Evolutionary conservation across 2,113 vertebrate genomes (phyloP), one percentile per base, ranked within the genome.

Genomic region (Pangasianodon hypophthalmus): DNA sequence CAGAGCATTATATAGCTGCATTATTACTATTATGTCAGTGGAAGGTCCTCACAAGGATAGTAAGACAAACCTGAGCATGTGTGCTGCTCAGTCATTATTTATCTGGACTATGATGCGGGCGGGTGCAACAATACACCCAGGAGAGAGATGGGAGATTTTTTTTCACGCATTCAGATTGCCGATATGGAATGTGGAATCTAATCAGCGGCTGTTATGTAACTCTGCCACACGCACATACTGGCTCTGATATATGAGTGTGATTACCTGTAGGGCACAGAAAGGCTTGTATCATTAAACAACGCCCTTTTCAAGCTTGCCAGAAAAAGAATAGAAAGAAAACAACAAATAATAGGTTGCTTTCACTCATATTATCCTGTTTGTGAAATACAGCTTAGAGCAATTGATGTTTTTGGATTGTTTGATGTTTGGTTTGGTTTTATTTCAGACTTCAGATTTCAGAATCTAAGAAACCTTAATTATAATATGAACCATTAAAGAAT

Each of bases 131-230:
- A 79, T 24, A 84, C 21, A 77, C 54, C 19, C 44, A 58, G 37
- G 18, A 32, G 11, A 52, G 29, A 85, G 67, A 26, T 5, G 5
- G 77, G 52, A 75, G 21, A 26, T 29, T 83, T 58, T 62, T 85
- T 75, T 67, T 67, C 0, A 73, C 83, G 80, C 67, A 37, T 85
- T 85, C 84, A 91, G 29, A 62, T 80, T 84, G 64, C 77, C 75
- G 82, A 50, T 84, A 29, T 86, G 85, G 54, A 46, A 75, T 81
- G 9, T 87, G 80, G 80, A 90, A 90, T 80, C 85, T 62, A 90
- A 79, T 91, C 87, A 84, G 79, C 46, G 13, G 86, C 82, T 91
- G 87, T 90, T 88, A 89, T 83, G 67, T 54, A 91, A 90, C 83
- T 86, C 84, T 89, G 81, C 29, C 29, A 81, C 87, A 44, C 32